Percentiles rank a stretch among this genome's conserved stretches.
Conservation (phyloP, 2,797 vertebrate genomes). For the Hemibagrus guttatus region DNA sequence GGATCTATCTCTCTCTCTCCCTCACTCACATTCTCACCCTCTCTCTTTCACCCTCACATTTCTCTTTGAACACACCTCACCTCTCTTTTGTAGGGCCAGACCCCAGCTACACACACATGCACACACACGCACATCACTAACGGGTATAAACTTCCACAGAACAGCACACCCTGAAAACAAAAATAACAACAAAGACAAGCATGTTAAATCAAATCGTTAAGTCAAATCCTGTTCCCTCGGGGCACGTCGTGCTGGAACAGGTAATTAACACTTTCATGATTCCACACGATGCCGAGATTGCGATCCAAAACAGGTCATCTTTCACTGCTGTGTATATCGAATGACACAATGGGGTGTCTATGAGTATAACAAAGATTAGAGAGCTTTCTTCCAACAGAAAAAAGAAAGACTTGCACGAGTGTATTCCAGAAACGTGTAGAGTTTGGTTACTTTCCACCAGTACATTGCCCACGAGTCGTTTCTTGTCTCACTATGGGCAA, state of each 20-base stretch:
- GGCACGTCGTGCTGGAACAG: conserved; percentile 72
- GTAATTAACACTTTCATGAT: conserved; percentile 76
- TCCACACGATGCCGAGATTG: conserved; percentile 63
- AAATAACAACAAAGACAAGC: conserved; percentile 34
- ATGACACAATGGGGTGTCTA: conserved; percentile 8
- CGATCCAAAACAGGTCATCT: conserved; percentile 61
- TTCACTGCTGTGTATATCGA: conserved; percentile 47
- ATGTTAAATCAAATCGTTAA: conserved; percentile 56
- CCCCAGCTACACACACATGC: conserved; percentile 26
- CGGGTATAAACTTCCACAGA: conserved; percentile 50
- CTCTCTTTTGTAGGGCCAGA: conserved; percentile 50
- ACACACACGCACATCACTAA: conserved; percentile 40
- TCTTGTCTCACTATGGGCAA: neutral
- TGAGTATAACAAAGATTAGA: neutral
- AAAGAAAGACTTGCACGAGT: neutral
- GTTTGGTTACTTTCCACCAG: neutral
- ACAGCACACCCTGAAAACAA: conserved; percentile 27
- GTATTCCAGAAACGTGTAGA: neutral
- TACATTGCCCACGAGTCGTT: neutral
- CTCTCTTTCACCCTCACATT: neutral
- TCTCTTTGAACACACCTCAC: conserved; percentile 49
- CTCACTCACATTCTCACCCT: neutral
- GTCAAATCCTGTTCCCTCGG: conserved; percentile 67
- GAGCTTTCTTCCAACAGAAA: neutral
- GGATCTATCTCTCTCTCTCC: conserved; percentile 26